Conservation (phyloP, 2,888 invertebrate species). For the Tinea trinotella region DNA sequence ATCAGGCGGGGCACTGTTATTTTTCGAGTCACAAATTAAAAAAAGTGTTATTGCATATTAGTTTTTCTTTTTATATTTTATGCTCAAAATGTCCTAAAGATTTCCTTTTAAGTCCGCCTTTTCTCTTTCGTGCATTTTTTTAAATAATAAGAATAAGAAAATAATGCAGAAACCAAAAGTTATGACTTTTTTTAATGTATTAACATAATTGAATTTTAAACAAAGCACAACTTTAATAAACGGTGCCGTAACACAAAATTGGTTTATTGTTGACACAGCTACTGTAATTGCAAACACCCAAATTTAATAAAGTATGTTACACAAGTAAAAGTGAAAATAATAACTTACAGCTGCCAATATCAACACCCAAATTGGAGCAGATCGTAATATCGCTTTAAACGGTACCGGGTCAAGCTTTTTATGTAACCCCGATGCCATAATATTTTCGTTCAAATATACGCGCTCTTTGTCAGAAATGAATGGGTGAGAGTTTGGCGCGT, state of each 20-base stretch:
- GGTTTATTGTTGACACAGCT: background rate
- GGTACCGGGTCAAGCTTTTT: conserved; percentile 75
- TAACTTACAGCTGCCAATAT: conserved; percentile 65
- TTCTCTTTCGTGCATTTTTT: no score
- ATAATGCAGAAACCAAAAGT: no score
- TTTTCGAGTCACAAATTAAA: no score
- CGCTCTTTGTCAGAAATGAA: conserved; percentile 67
- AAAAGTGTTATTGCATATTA: no score
- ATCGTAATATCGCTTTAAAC: conserved; percentile 77
- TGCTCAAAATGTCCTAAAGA: no score
- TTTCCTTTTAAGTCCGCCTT: no score
- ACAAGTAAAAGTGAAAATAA: conserved; percentile 13
- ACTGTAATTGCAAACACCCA: background rate
- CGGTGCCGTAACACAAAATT: background rate
- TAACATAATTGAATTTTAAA: no score
- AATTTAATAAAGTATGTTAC: conserved; percentile 8
- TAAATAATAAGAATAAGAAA: no score
- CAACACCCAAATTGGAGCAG: conserved; percentile 78
- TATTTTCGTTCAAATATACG: conserved; percentile 63
- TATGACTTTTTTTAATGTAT: no score
- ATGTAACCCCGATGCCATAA: conserved; percentile 64
- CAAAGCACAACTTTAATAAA: no score
- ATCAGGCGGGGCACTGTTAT: no score
- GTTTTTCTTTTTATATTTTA: no score
- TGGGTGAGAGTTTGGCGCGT: conserved; percentile 62